phyloP scores from a whole-genome alignment of 2,888 invertebrate genomes.

The Cordilura impudica region DNA sequence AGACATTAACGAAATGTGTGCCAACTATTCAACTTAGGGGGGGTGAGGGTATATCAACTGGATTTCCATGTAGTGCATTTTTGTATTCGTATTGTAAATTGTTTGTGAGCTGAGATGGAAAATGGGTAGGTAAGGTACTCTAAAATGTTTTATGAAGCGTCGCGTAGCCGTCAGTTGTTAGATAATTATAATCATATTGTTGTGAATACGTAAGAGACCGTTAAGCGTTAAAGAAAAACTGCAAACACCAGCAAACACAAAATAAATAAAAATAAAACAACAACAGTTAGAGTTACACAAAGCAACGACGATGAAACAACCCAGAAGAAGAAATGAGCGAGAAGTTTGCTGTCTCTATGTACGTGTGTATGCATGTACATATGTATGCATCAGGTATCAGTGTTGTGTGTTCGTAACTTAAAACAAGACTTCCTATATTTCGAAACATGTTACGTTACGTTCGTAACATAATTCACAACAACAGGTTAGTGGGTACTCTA shows the following conservation, averaged over 20 bases:
- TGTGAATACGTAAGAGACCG: conserved; percentile 66
- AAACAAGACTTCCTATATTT: conserved; percentile 77
- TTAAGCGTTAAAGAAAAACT: conserved; percentile 46
- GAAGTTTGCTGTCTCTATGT: conserved; percentile 5
- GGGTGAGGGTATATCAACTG: conserved; percentile 21
- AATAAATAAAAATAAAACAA: background rate
- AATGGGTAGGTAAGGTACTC: conserved; percentile 10
- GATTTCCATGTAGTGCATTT: background rate
- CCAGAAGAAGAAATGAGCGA: conserved; percentile 36
- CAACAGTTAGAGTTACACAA: too few relatives aligned
- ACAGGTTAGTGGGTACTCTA: conserved; percentile 67
- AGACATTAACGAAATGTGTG: conserved; percentile 66
- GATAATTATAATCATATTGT: conserved; percentile 64
- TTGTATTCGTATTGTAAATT: background rate
- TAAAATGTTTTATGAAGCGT: conserved; percentile 44
- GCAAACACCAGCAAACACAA: conserved; percentile 24
- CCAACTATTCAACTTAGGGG: conserved; percentile 64
- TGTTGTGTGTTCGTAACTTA: conserved; percentile 67
- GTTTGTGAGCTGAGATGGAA: conserved; percentile 14
- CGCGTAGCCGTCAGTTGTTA: conserved; percentile 60
- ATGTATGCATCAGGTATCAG: conserved; percentile 42
- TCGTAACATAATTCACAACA: conserved; percentile 76
- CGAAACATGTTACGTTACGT: conserved; percentile 75
- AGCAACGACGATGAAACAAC: background rate
- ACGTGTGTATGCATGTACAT: conserved; percentile 21